Percentiles rank a stretch among this genome's conserved stretches.
phyloP scores from a whole-genome alignment of 2,888 invertebrate genomes.

The Mesoligia furuncula region DNA sequence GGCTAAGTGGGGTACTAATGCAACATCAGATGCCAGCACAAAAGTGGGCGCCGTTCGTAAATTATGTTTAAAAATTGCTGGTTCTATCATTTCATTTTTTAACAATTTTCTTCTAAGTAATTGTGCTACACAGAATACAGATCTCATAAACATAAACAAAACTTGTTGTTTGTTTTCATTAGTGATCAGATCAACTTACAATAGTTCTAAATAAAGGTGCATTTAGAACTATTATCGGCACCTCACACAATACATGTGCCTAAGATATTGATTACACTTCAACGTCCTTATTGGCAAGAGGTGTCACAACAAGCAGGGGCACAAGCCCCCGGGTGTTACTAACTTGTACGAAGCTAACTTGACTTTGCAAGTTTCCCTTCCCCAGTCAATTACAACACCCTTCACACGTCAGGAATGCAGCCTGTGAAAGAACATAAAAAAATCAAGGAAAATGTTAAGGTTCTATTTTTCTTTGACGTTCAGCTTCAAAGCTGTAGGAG shows the following conservation, averaged over 20 bases:
- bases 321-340: conserved; percentile 21
- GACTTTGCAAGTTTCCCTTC: conserved; percentile 37
- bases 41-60: conserved; percentile 4
- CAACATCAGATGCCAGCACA: conserved; percentile 25
- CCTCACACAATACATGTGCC: neutral
- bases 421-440: conserved; percentile 34
- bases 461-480: conserved; percentile 20
- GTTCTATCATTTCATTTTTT: neutral
- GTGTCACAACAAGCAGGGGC: conserved; percentile 28
- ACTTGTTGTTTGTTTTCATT: neutral
- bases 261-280: conserved; percentile 33
- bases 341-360: conserved; percentile 41
- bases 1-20: conserved; percentile 48
- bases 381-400: conserved; percentile 49
- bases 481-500: conserved; percentile 19
- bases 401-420: conserved; percentile 24
- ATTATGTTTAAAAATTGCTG: conserved; percentile 1
- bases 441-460: conserved; percentile 2
- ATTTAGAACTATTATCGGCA: neutral
- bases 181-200: neutral
- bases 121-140: neutral
- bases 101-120: neutral
- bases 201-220: neutral
- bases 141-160: neutral
- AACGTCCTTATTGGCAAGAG: conserved; percentile 22